These are phyloP conservation scores for Candoia aspera DNA, from an alignment of 2,113 vertebrate genomes.

Conservation along the genomic window DNA sequence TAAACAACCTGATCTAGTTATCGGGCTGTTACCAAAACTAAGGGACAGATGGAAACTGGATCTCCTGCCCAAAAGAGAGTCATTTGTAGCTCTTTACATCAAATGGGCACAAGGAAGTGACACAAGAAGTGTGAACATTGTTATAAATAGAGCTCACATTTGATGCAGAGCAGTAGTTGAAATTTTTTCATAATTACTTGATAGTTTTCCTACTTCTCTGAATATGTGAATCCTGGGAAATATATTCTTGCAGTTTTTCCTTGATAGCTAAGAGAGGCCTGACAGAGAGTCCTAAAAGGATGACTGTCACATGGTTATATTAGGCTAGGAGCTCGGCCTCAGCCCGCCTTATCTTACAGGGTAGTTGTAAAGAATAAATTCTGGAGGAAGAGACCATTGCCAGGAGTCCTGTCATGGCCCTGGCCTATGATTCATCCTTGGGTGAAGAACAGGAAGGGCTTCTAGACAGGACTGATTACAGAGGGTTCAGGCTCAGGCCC, in stretches of 20 bases:
- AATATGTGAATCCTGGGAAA: neutral
- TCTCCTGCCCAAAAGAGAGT: neutral
- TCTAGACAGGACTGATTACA: neutral
- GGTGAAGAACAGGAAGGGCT: neutral
- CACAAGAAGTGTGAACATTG: neutral
- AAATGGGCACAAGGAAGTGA: neutral
- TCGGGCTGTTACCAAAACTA: neutral
- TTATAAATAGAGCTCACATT: neutral
- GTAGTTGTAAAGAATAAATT: neutral
- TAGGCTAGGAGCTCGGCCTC: neutral
- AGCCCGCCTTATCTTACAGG: neutral
- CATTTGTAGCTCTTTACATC: neutral
- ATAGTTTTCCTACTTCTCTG: neutral
- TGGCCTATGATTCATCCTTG: neutral
- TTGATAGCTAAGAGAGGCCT: neutral
- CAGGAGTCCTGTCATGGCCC: neutral
- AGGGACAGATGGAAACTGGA: neutral
- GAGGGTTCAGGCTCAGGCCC: neutral
- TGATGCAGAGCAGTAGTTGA: neutral
- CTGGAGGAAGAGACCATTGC: neutral
- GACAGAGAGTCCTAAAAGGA: neutral
- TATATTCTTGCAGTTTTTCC: neutral
- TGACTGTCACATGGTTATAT: neutral
- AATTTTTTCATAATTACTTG: neutral
- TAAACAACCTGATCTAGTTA: neutral